Percentiles rank a stretch among this genome's conserved stretches.
Conservation (phyloP, 2,888 invertebrate genomes). For the Arenicola marina region DNA sequence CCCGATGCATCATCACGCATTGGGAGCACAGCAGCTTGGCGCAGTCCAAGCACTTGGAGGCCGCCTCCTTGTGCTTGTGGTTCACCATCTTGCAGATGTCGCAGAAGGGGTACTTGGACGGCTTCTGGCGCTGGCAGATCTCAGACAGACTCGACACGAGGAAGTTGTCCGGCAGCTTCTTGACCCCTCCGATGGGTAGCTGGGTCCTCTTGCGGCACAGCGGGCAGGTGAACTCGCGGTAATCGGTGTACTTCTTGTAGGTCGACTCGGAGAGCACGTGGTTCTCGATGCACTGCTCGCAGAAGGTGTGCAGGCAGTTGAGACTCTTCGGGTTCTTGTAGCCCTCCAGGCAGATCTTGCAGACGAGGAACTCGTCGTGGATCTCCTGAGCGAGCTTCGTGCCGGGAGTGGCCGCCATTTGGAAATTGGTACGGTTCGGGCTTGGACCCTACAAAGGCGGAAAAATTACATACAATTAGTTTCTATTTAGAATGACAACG, state of each 20-base stretch:
- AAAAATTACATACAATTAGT: too few species aligned
- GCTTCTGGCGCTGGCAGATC: constrained; percentile 53
- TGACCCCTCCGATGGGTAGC: constrained; percentile 61
- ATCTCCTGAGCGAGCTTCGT: constrained; percentile 60
- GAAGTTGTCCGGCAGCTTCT: constrained; percentile 62
- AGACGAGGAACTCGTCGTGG: constrained; percentile 61
- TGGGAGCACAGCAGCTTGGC: constrained; percentile 59
- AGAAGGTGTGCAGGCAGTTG: constrained; percentile 61
- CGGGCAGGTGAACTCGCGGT: constrained; percentile 62
- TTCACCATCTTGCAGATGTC: constrained; percentile 61
- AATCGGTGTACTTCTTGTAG: constrained; percentile 62
- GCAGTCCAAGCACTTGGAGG: constrained; percentile 61
- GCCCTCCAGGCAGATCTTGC: constrained; percentile 61
- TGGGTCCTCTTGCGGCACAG: constrained; percentile 61
- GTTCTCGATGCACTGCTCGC: constrained; percentile 60
- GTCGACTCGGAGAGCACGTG: constrained; percentile 60
- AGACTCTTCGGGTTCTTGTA: constrained; percentile 61
- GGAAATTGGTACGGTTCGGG: not conserved
- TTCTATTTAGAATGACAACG: not conserved
- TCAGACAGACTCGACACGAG: constrained; percentile 60
- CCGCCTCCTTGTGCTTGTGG: constrained; percentile 57
- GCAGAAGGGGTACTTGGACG: constrained; percentile 60
- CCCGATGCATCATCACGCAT: constrained; percentile 58
- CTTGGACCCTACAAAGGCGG: constrained; percentile 2
- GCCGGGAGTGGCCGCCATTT: constrained; percentile 18